A percentile compares a stretch with the other conserved stretches of the same genome.
phyloP scores from a whole-genome alignment of 2,888 invertebrate species.

The Spodoptera picta region DNA sequence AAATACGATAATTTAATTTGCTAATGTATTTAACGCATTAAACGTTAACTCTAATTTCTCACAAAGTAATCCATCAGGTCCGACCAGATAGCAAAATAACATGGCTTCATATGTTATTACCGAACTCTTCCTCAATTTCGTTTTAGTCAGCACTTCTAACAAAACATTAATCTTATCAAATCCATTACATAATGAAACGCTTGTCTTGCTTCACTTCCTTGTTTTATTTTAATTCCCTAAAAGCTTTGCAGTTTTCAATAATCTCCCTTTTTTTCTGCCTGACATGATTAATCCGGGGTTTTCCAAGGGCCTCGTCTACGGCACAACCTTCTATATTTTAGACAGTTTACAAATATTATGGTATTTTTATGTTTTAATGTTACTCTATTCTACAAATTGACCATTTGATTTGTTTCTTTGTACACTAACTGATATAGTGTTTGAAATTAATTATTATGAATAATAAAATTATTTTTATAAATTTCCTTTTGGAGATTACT shows the following conservation, averaged over 20 bases:
- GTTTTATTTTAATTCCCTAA: slow-evolving; percentile 45
- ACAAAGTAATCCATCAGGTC: too few species aligned
- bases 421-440: too few species aligned
- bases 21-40: too few species aligned
- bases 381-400: too few species aligned
- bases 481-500: too few species aligned
- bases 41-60: too few species aligned
- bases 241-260: slow-evolving; percentile 53
- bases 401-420: too few species aligned
- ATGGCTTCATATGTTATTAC: slow-evolving; percentile 1
- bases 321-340: slow-evolving; percentile 19
- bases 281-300: slow-evolving; percentile 40
- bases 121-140: neutral
- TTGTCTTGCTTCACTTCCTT: slow-evolving; percentile 28
- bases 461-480: too few species aligned
- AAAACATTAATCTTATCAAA: slow-evolving; percentile 35
- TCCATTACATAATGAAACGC: slow-evolving; percentile 41
- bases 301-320: slow-evolving; percentile 1
- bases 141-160: slow-evolving; percentile 7
- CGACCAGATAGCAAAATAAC: neutral
- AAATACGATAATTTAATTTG: too few species aligned
- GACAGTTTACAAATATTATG: slow-evolving; percentile 9
- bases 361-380: neutral
- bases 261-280: slow-evolving; percentile 34
- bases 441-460: too few species aligned